Base-by-base conservation (phyloP, 2,797 vertebrate genomes). In the Phalloptychus januarius region DNA sequence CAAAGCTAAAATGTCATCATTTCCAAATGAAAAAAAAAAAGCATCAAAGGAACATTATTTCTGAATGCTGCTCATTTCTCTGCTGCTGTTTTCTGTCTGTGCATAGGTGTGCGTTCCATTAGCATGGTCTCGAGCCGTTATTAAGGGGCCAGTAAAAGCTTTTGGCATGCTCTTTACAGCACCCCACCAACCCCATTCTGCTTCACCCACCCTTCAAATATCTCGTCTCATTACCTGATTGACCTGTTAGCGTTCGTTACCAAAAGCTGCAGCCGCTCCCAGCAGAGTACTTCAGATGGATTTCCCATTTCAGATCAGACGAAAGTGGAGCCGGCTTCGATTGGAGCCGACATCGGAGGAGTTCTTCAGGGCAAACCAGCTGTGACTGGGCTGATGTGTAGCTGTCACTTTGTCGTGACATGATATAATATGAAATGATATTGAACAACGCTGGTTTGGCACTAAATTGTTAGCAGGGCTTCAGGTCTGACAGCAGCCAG, bases 371-470 rank as follows among this genome's bases (percentile, higher is more conserved):
- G 96, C 97, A 97, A 98, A 98, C 97, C 96, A 97, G 96, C 95
- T 97, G 96, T 98, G 97, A 98, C 97, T 94, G 97, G 96, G 70
- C 95, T 98, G 97, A 98, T 97, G 96, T 82, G 95, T 96, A 96
- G 94, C 97, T 97, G 96, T 97, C 97, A 97, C 96, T 94, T 94
- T 93, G 95, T 96, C 94, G 92, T 97, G 97, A 98, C 97, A 97
- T 98, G 97, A 98, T 98, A 96, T 98, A 98, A 98, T 98, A 97
- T 97, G 97, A 98, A 98, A 97, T 97, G 97, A 98, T 98, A 98
- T 97, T 97, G 97, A 98, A 98, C 97, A 98, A 98, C 97, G 96
- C 91, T 94, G 94, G 94, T 97, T 97, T 97, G 97, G 97, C 97
- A 97, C 97, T 98, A 97, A 98, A 98, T 98, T 98, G 97, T 98